Evolutionary conservation across 2,888 invertebrate genomes (phyloP).

Genomic region (Panzeria rudis): DNA sequence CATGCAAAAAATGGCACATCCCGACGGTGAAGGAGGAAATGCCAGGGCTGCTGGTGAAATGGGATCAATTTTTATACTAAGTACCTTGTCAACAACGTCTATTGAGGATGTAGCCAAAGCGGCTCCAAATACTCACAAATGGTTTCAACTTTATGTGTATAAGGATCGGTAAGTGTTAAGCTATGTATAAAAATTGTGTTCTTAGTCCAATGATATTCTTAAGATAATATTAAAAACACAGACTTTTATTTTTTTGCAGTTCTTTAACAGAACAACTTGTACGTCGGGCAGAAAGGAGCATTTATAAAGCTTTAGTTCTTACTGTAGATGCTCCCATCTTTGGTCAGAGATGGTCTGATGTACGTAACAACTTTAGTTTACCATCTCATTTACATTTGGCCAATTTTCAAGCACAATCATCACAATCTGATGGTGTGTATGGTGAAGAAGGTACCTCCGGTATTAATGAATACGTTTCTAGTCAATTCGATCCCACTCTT

Average conservation of each 20-base stretch:
- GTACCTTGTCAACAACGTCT: slow-evolving; percentile 93
- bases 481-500: slow-evolving; percentile 91
- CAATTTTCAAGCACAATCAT: slow-evolving; percentile 88
- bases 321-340: slow-evolving; percentile 96
- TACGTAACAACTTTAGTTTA: slow-evolving; percentile 92
- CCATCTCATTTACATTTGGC: slow-evolving; percentile 93
- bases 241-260: slow-evolving; percentile 82
- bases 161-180: slow-evolving; percentile 87
- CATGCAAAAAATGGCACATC: slow-evolving; percentile 96
- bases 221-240: too few species aligned
- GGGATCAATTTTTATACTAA: slow-evolving; percentile 91
- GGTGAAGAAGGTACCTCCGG: slow-evolving; percentile 85
- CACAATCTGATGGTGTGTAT: slow-evolving; percentile 78
- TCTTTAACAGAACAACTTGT: slow-evolving; percentile 89
- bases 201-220: too few species aligned
- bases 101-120: slow-evolving; percentile 93
- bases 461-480: slow-evolving; percentile 90
- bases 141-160: slow-evolving; percentile 97
- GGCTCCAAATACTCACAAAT: slow-evolving; percentile 90
- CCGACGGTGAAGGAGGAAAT: slow-evolving; percentile 93
- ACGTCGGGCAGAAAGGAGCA: slow-evolving; percentile 90
- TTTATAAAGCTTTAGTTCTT: slow-evolving; percentile 93
- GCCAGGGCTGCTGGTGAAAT: slow-evolving; percentile 92
- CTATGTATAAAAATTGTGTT: too few species aligned
- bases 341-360: slow-evolving; percentile 92